Evolutionary conservation across 1,140 invertebrate genomes (phyloP), one percentile per base, ranked within the genome.

Genomic region (Meloidogyne floridensis): DNA sequence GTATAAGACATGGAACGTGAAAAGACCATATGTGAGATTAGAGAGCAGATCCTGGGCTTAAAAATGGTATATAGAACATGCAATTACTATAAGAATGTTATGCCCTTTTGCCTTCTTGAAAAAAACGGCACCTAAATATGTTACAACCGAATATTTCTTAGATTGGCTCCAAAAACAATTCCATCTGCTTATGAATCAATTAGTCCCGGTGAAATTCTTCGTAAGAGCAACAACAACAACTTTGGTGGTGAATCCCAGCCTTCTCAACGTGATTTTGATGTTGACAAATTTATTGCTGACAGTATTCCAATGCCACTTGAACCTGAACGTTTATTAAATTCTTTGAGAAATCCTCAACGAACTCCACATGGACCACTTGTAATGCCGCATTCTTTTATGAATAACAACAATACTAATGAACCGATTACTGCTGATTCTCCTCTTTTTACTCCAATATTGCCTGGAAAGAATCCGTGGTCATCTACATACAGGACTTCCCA

Each of bases 211-310:
- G 75, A 77, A 59, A 77, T 77, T 32, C 47, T 77, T n/a, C 42
- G 73, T 20, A 47, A 78, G 32, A 51, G 18, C 13, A 43, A 51
- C 9, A 47, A 51, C 13, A 43, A 51, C 9, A 47, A 20, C 43
- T 20, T 76, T 59, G n/a, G 42, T 1, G 32, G 42, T 8, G 32
- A 54, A 51, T 13, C 71, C 80, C n/a, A 76, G 72, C 77, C 76
- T 82, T 47, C 84, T 84, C 11, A 43, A 54, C 72, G 15, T 47
- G 47, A 77, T 54, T 85, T 85, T 65, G 84, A 85, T 70, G 85
- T 85, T 54, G 84, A 85, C 72, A 51, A 74, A 70, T 85, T 85
- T 82, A 85, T 85, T 65, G 81, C 84, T 15, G 84, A 86, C 32
- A 32, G 32, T 77, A 10, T 85, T 18, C 82, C 82, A 80, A 86